Conservation (phyloP, 1,140 invertebrate species). For the Drosophila nasuta region DNA sequence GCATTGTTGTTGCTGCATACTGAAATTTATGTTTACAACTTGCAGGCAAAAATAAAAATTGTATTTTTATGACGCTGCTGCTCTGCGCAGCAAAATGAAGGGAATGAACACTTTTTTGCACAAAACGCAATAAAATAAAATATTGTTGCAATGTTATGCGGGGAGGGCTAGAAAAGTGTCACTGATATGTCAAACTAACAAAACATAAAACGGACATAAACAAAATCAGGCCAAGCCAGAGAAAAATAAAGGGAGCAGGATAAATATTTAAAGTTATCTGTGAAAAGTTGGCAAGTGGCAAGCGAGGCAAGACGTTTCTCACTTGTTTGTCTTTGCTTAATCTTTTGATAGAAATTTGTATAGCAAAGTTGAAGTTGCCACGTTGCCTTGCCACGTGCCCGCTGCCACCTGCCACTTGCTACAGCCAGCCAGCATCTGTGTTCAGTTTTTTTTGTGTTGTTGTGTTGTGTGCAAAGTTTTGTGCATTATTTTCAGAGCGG, state of each 20-base stretch:
- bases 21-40: constrained; percentile 76
- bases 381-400: background rate
- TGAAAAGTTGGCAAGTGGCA: constrained; percentile 65
- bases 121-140: constrained; percentile 74
- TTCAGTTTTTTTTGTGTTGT: constrained; percentile 36
- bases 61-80: constrained; percentile 69
- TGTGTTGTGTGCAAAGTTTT: constrained; percentile 61
- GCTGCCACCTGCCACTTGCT: background rate
- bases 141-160: constrained; percentile 69
- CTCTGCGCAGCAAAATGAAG: constrained; percentile 4
- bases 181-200: constrained; percentile 82
- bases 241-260: constrained; percentile 6
- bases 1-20: constrained; percentile 41
- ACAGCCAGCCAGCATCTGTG: constrained; percentile 27
- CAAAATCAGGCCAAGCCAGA: constrained; percentile 45
- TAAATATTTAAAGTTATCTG: constrained; percentile 79
- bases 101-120: constrained; percentile 34
- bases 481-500: constrained; percentile 66
- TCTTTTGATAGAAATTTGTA: constrained; percentile 84
- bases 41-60: constrained; percentile 71
- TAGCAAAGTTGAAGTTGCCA: constrained; percentile 64
- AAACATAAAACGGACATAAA: constrained; percentile 74
- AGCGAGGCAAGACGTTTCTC: constrained; percentile 38
- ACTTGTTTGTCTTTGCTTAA: constrained; percentile 81
- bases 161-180: constrained; percentile 60